phyloP scores from a whole-genome alignment of 2,888 invertebrate species.

The Netelia inedita region DNA sequence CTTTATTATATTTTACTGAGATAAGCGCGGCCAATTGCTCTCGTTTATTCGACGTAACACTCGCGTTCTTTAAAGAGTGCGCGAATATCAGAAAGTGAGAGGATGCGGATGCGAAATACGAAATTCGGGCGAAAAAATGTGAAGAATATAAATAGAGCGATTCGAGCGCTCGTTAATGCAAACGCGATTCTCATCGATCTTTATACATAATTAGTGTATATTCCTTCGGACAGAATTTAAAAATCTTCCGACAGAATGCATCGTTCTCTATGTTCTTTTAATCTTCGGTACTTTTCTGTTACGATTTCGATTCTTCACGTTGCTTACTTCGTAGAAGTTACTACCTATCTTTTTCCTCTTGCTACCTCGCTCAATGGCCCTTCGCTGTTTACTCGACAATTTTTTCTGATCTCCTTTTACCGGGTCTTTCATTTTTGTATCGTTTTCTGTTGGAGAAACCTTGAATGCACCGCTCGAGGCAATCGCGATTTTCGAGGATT shows the following conservation, averaged over 20 bases:
- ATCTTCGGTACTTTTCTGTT: slow-evolving; percentile 87
- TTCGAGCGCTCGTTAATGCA: not conserved
- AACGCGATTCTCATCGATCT: not conserved
- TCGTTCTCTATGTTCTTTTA: slow-evolving; percentile 64
- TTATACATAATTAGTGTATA: slow-evolving; percentile 19
- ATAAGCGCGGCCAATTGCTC: not conserved
- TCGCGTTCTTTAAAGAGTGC: too few species aligned
- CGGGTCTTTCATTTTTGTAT: slow-evolving; percentile 71
- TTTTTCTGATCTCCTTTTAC: slow-evolving; percentile 85
- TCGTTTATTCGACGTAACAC: slow-evolving; percentile 3
- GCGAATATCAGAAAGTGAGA: too few species aligned
- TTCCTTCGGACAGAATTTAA: not conserved
- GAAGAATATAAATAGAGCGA: too few species aligned
- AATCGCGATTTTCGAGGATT: slow-evolving; percentile 84
- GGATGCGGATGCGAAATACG: too few species aligned
- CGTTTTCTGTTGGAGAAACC: slow-evolving; percentile 84
- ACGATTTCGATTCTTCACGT: slow-evolving; percentile 95
- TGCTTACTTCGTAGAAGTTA: slow-evolving; percentile 95
- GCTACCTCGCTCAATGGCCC: slow-evolving; percentile 90
- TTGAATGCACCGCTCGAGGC: slow-evolving; percentile 85
- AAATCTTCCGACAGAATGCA: not conserved
- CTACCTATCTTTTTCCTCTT: slow-evolving; percentile 94
- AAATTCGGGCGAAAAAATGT: too few species aligned
- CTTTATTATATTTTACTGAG: not conserved
- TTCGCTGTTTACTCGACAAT: slow-evolving; percentile 91